A percentile compares a stretch with the other conserved stretches of the same genome.
These are phyloP conservation scores for Lindbergichthys nudifrons DNA, from an alignment of 2,797 vertebrate genomes.

Conservation along the genomic window DNA sequence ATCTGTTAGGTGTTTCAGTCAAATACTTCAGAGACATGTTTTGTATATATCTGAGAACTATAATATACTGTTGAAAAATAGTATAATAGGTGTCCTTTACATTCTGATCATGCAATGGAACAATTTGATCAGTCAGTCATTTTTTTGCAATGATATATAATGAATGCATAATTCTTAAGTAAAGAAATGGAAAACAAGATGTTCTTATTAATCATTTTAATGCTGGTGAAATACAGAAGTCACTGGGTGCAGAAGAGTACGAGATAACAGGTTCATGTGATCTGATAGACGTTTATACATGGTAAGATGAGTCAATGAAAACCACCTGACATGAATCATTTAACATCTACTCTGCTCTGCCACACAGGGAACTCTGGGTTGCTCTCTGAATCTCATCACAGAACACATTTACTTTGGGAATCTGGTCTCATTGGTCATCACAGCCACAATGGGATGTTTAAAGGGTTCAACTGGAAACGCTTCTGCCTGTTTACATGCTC, in stretches of 20 bases:
- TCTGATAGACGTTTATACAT: conserved; percentile 17
- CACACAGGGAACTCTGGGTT: conserved; percentile 4
- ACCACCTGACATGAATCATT: conserved; percentile 21
- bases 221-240: conserved; percentile 68
- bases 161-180: no score
- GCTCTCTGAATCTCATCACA: background rate
- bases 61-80: background rate
- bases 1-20: background rate
- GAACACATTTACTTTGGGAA: background rate
- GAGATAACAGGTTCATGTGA: conserved; percentile 39
- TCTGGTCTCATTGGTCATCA: background rate
- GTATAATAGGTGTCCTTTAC: background rate
- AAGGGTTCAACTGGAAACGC: background rate
- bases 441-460: background rate
- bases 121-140: no score
- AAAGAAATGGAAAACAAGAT: conserved; percentile 1
- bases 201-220: conserved; percentile 60
- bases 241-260: conserved; percentile 49
- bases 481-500: conserved; percentile 2
- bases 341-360: conserved; percentile 13
- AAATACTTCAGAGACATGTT: no score
- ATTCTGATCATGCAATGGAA: no score
- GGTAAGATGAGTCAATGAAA: conserved; percentile 6
- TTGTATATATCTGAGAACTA: no score
- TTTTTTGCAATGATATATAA: background rate